Evolutionary conservation across 2,888 invertebrate genomes (phyloP).

Genomic region (Apotomis capreana): DNA sequence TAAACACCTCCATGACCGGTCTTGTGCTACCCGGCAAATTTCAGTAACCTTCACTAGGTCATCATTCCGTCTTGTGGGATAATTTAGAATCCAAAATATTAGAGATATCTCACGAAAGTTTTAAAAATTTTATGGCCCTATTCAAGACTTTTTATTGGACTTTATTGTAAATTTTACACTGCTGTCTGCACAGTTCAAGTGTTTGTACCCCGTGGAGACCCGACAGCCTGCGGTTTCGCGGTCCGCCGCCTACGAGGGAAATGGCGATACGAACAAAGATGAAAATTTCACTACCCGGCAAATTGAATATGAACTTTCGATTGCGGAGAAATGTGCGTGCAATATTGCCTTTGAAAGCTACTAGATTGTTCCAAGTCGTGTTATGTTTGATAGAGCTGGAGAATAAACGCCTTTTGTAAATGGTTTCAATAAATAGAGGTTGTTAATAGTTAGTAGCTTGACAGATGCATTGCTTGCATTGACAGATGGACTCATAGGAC

Average conservation of each 20-base stretch:
- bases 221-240: constrained; percentile 62
- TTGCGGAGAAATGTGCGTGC: constrained; percentile 58
- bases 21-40: too few species aligned
- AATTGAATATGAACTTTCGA: constrained; percentile 72
- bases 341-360: constrained; percentile 46
- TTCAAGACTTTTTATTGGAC: not conserved
- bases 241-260: constrained; percentile 52
- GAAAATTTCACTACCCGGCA: constrained; percentile 61
- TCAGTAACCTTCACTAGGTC: too few species aligned
- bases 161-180: not conserved
- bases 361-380: constrained; percentile 33
- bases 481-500: too few species aligned
- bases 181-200: constrained; percentile 10
- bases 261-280: constrained; percentile 51
- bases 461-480: too few species aligned
- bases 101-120: too few species aligned
- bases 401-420: constrained; percentile 6
- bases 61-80: too few species aligned
- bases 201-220: constrained; percentile 42
- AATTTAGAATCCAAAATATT: too few species aligned
- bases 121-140: not conserved
- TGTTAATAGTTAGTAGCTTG: not conserved
- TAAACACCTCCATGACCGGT: too few species aligned
- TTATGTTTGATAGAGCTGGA: constrained; percentile 18
- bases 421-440: constrained; percentile 10